Base-by-base conservation (phyloP, 2,797 vertebrate genomes). In the Halcyon smyrnensis region DNA sequence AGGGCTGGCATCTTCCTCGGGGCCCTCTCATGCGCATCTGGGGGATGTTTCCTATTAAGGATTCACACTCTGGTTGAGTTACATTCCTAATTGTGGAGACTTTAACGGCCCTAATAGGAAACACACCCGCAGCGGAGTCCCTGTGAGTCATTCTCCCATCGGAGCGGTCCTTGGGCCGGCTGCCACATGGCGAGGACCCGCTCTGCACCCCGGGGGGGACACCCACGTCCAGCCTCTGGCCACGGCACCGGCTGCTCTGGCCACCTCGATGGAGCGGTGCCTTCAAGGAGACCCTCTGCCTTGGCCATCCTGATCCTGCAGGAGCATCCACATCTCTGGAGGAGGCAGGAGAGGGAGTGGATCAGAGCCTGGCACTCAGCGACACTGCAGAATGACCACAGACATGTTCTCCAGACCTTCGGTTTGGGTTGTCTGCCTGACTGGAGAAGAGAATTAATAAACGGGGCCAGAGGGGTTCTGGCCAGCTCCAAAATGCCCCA, bases 41-140 rank as follows among this genome's bases (percentile, higher is more conserved):
- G 84, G 93, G 96, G 91, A 93, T 97, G 96, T 95, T 97, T 97
- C 95, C 90, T 87, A 96, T 97, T 96, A 97, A 91, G 95, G 93
- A 97, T 97, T 97, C 97, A 97, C 97, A 97, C 97, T 97, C 96
- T 95, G 96, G 96, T 95, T 96, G 94, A 96, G 94, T 88, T 92
- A 53, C 90, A 96, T 97, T 97, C 96, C 96, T 95, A 96, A 95
- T 95, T 95, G 95, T 76, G 96, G 96, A 96, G 97, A 90, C 95
- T 97, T 80, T 80, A 97, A 67, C 75, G 59, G 94, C 89, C 93
- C 93, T 96, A 96, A 97, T 97, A 93, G 77, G 89, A 97, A 97
- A 97, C 97, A 97, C 92, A 93, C 95, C 95, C 75, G 3, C 68
- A 37, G 90, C 15, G 32, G 77, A 90, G 95, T 84, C 94, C 94